Base-by-base conservation (phyloP, 2,888 invertebrate genomes). In the Punctoribates punctum region DNA sequence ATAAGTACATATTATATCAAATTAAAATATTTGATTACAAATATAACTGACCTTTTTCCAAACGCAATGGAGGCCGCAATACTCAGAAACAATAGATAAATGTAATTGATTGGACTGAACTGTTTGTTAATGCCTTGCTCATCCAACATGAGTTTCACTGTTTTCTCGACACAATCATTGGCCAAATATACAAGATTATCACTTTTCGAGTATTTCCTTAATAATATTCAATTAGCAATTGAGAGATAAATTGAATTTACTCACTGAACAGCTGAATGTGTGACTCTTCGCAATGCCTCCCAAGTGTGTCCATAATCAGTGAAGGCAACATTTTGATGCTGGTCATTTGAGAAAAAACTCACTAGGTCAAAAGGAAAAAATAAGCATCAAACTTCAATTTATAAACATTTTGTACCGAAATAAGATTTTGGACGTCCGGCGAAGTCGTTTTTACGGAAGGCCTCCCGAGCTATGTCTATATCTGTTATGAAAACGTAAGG, bases 181-280 rank as follows among this genome's bases (percentile, higher is more conserved):
- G 51, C 54, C 1, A 54, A 2, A 13, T 25, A 9, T 29, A 15
- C 34, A 1, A 73, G 29, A 3, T 25, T 29, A 3, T 73, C 73
- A 34, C n/a, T n/a, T n/a, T n/a, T 73, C 1, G 13, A 23, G 0
- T 15, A 57, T 20, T 20, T 57, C 3, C 34, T 15, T 4, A 65
- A n/a, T n/a, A 34, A 25, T 34, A 65, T n/a, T n/a, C 29, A 34
- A 20, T 29, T 34, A 34, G 3, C 9, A 42, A 6, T 34, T 42
- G 13, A 42, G 4, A 42, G 42, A 34, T 34, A 3, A 48, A 3
- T 13, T 48, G 15, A 2, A 8, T 5, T n/a, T 11, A 29, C 65
- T 34, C 17, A 67, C 67, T 23, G n/a, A 23, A 25, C 54, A n/a
- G 51, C 73, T 20, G 73, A 51, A 23, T 54, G 54, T 3, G 73